Evolutionary conservation across 1,140 invertebrate genomes (phyloP).

Genomic region (Drosophila tristis): DNA sequence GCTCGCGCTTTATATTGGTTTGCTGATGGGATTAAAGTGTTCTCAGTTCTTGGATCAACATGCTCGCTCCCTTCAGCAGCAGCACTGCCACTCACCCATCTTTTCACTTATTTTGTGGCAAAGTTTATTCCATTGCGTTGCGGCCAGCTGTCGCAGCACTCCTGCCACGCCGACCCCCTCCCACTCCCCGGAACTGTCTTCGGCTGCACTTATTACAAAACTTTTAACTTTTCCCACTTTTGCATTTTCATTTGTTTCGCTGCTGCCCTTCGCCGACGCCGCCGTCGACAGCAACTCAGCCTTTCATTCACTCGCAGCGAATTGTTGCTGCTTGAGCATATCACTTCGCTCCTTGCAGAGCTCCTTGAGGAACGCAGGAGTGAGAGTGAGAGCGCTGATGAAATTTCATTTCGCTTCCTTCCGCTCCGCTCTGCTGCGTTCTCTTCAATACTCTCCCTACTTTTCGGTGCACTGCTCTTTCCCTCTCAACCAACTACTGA

Average conservation of each 20-base stretch:
- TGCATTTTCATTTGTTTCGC: conserved; percentile 64
- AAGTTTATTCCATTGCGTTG: conserved; percentile 40
- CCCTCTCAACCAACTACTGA: conserved; percentile 33
- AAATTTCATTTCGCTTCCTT: conserved; percentile 55
- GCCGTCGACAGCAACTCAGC: background rate
- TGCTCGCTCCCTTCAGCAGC: background rate
- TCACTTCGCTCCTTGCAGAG: conserved; percentile 37
- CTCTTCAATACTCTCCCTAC: background rate
- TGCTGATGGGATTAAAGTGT: conserved; percentile 3
- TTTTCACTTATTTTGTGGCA: conserved; percentile 20
- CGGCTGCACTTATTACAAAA: conserved; percentile 61
- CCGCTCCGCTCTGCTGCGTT: background rate
- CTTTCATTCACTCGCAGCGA: conserved; percentile 38
- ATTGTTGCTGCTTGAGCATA: conserved; percentile 44
- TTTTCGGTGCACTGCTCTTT: conserved; percentile 18
- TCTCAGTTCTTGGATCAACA: conserved; percentile 24
- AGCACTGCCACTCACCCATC: background rate
- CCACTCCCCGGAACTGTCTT: conserved; percentile 5
- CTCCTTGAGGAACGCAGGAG: background rate
- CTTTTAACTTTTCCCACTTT: conserved; percentile 55
- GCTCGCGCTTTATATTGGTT: background rate
- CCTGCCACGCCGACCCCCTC: background rate
- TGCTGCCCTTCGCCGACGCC: background rate
- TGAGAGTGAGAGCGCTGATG: background rate
- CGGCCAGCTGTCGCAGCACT: conserved; percentile 50